Percentiles rank a stretch among this genome's conserved stretches.
phyloP scores from a whole-genome alignment of 2,113 vertebrate species.

The Geococcyx californianus region DNA sequence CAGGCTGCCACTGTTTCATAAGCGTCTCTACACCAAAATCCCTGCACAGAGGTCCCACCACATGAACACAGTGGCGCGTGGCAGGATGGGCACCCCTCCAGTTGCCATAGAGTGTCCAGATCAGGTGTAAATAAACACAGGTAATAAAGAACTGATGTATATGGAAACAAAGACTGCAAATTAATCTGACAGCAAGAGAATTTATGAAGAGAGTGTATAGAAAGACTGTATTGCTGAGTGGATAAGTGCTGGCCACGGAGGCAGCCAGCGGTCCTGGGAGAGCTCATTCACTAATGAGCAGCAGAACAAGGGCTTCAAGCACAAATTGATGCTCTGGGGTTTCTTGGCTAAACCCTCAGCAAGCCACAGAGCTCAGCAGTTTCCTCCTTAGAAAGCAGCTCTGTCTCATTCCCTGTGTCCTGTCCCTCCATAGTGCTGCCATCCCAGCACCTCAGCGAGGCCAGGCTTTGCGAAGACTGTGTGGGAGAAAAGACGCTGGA shows the following conservation, averaged over 20 bases:
- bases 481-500: background rate
- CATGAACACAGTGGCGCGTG: no score
- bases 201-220: background rate
- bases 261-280: background rate
- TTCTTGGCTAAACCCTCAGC: background rate
- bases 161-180: background rate
- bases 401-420: background rate
- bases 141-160: background rate
- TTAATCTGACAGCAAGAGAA: conserved; percentile 9
- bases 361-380: background rate
- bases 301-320: background rate
- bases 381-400: background rate
- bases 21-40: no score
- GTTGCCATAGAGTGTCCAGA: background rate
- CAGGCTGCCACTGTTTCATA: no score
- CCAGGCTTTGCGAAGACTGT: background rate
- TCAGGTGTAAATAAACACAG: background rate
- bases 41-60: no score
- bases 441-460: background rate
- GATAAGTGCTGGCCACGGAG: background rate
- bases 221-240: background rate
- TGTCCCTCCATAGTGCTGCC: background rate
- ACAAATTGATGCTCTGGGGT: background rate
- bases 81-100: background rate
- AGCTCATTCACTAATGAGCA: conserved; percentile 4